Conservation (phyloP, 2,888 invertebrate species). For the Marasmarcha lunaedactyla region DNA sequence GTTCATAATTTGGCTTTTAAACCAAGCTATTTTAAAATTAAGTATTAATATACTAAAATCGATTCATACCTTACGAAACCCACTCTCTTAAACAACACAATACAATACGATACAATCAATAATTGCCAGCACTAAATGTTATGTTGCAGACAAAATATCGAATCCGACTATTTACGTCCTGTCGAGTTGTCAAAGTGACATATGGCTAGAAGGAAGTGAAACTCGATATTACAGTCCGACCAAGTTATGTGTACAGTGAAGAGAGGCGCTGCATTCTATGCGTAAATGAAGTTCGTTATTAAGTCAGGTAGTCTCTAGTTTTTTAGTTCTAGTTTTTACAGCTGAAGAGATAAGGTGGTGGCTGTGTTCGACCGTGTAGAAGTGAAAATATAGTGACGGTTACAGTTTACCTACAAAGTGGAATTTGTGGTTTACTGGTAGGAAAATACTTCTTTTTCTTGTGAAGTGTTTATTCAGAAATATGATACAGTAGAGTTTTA, state of each 20-base stretch:
- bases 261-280: too few species aligned
- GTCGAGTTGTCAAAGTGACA: conserved; percentile 2
- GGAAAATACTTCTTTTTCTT: too few species aligned
- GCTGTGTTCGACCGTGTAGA: not conserved
- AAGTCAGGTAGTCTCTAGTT: too few species aligned
- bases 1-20: too few species aligned
- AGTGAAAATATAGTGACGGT: not conserved
- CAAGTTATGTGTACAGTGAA: too few species aligned
- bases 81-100: conserved; percentile 41
- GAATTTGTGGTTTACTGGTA: too few species aligned
- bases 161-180: conserved; percentile 7
- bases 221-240: not conserved
- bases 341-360: not conserved
- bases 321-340: too few species aligned
- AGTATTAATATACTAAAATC: too few species aligned
- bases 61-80: conserved; percentile 19
- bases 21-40: too few species aligned
- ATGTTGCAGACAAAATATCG: conserved; percentile 24
- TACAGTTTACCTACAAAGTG: not conserved
- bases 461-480: too few species aligned
- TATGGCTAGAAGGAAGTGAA: conserved; percentile 1
- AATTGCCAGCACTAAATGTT: conserved; percentile 37
- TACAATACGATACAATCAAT: conserved; percentile 55
- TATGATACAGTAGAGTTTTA: too few species aligned
- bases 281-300: too few species aligned